phyloP scores from a whole-genome alignment of 2,797 vertebrate genomes.

The Clarias laeviceps region DNA sequence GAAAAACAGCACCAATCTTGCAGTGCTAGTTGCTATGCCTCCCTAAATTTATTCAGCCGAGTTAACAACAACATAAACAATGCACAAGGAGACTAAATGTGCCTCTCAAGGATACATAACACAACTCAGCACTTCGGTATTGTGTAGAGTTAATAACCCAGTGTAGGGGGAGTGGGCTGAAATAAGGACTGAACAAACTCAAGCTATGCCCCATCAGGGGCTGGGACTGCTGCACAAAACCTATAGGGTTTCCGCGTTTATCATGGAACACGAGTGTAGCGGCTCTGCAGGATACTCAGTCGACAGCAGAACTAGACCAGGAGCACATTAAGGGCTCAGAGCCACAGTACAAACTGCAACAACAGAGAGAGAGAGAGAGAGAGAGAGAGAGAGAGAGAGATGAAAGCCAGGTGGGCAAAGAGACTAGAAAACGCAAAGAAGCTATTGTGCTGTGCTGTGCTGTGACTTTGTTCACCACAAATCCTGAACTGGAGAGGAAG shows the following conservation, averaged over 20 bases:
- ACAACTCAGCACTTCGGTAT: conserved; percentile 43
- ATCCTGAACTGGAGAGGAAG: background rate
- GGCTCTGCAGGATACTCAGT: conserved; percentile 22
- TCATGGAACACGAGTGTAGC: conserved; percentile 58
- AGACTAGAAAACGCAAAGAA: background rate
- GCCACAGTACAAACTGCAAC: conserved; percentile 52
- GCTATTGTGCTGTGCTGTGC: conserved; percentile 11
- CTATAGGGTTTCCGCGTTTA: conserved; percentile 35
- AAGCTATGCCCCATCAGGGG: conserved; percentile 57
- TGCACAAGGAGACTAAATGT: conserved; percentile 33
- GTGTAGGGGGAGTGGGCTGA: conserved; percentile 42
- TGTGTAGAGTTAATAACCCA: conserved; percentile 45
- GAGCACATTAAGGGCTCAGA: conserved; percentile 51
- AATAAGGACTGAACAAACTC: conserved; percentile 59
- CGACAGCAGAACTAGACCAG: conserved; percentile 40
- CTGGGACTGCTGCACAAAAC: conserved; percentile 26
- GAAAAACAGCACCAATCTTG: background rate
- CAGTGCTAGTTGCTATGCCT: conserved; percentile 1
- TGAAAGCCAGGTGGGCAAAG: conserved; percentile 19
- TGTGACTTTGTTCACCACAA: background rate
- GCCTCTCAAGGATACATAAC: conserved; percentile 40
- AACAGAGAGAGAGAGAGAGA: conserved; percentile 46
- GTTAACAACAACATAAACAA: conserved; percentile 34
- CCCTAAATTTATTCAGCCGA: conserved; percentile 25
- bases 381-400: conserved; percentile 29